Conservation (phyloP, 2,888 invertebrate genomes). For the Periphyllus acericola region DNA sequence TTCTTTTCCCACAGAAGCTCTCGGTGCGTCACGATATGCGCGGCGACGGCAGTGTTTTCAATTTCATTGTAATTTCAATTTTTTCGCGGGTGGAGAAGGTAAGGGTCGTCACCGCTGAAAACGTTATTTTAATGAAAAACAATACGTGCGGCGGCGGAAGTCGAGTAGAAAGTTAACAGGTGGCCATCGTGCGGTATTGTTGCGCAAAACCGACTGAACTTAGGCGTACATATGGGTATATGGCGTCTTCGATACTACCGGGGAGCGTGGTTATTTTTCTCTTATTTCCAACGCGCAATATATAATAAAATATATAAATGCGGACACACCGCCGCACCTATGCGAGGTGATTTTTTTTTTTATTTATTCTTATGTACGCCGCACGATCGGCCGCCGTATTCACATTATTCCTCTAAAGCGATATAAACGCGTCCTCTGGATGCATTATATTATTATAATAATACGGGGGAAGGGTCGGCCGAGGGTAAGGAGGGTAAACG, state of each 20-base stretch:
- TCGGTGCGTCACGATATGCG: no score
- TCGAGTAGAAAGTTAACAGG: slow-evolving; percentile 13
- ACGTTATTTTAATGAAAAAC: slow-evolving; percentile 33
- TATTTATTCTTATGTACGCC: background rate
- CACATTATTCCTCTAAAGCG: slow-evolving; percentile 22
- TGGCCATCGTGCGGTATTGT: slow-evolving; percentile 4
- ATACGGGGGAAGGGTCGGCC: background rate
- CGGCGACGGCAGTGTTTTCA: no score
- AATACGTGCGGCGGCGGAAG: background rate
- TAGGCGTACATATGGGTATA: background rate
- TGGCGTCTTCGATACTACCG: background rate
- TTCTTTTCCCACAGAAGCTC: no score
- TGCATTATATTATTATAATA: slow-evolving; percentile 23
- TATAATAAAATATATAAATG: slow-evolving; percentile 27
- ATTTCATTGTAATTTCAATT: no score
- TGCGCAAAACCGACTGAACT: background rate
- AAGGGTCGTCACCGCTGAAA: no score
- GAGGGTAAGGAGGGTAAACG: slow-evolving; percentile 13
- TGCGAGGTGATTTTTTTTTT: background rate
- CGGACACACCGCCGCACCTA: background rate
- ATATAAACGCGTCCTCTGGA: background rate
- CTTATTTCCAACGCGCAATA: slow-evolving; percentile 15
- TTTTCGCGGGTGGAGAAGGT: no score
- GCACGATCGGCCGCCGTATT: background rate
- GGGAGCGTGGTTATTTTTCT: background rate